Base-by-base conservation (phyloP, 2,113 vertebrate genomes). In the Illadopsis cleaveri region DNA sequence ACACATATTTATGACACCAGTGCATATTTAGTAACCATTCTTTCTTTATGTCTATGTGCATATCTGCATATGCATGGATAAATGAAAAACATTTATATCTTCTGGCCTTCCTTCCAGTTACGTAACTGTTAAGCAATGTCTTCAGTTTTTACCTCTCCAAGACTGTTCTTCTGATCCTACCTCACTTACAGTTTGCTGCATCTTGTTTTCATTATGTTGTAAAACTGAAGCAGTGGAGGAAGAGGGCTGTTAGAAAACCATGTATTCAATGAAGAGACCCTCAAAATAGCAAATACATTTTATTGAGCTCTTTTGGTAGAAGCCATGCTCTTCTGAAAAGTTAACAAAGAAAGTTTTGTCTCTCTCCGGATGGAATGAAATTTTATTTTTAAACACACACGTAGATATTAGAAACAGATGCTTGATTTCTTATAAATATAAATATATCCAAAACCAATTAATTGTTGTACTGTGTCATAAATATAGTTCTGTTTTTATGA, bases 121-220 rank as follows among this genome's bases (percentile, higher is more conserved):
- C 61, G 33, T 61, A 85, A 91, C 47, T 33, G 12, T 72, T 85
- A 65, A 89, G 42, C 75, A 93, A 93, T 66, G 62, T 73, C 56
- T 76, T 87, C 75, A 90, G 58, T 70, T 82, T n/a, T 82, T 90
- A 72, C 10, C 3, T 56, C 15, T 10, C 66, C 85, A 62, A 91
- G 94, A 89, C 24, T 50, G 28, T 57, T 86, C 54, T 86, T 92
- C 62, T 80, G 62, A 79, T 88, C 50, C 33, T 61, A 73, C 48
- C 19, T 87, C 62, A 62, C 45, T 48, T 87, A 84, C 48, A 82
- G 78, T 77, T 85, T 85, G n/a, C 40, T 76, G 73, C 75, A 80
- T 80, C 84, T 96, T 94, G 87, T 54, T 94, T 90, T 86, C 84
- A 90, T 96, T 88, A 77, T n/a, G 30, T 27, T 58, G 20, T 73